Conservation (phyloP, 2,797 vertebrate species). For the Chaunax sp. region DNA sequence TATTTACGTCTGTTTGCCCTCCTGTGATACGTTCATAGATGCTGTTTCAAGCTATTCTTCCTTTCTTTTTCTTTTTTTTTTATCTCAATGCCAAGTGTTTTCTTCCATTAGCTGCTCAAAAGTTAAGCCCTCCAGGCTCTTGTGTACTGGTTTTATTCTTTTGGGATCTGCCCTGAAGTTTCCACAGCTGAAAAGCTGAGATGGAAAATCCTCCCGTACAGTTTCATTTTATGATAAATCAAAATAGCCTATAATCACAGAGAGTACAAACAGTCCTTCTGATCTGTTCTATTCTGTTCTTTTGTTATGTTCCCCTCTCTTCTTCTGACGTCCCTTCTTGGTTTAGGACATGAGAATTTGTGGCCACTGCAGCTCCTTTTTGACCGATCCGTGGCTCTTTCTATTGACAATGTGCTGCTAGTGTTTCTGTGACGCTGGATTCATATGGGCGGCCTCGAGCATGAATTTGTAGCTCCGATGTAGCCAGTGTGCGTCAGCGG, state of each 20-base stretch:
- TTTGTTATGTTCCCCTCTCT: constrained; percentile 17
- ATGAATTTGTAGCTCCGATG: neutral
- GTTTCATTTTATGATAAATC: constrained; percentile 29
- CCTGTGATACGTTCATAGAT: constrained; percentile 45
- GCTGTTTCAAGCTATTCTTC: constrained; percentile 38
- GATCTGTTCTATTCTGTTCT: too few species aligned
- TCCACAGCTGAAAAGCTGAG: constrained; percentile 27
- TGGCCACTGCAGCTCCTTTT: constrained; percentile 55
- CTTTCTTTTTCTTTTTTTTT: neutral
- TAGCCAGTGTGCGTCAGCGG: neutral
- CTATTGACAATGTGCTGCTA: constrained; percentile 1
- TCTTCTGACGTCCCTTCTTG: constrained; percentile 20
- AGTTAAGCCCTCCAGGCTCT: constrained; percentile 22
- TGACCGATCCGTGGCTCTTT: constrained; percentile 18
- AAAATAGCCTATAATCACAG: constrained; percentile 28
- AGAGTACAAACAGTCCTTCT: neutral
- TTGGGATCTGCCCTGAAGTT: constrained; percentile 38
- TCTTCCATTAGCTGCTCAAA: constrained; percentile 22
- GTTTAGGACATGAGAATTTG: constrained; percentile 43
- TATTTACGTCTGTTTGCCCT: neutral
- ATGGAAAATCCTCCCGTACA: constrained; percentile 25
- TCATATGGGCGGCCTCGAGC: too few species aligned
- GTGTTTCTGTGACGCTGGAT: constrained; percentile 2
- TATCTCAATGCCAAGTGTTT: constrained; percentile 30
- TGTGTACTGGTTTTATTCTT: constrained; percentile 8